These are phyloP conservation scores for Clarias platycephalus DNA, from an alignment of 2,797 vertebrate genomes.

Conservation along the genomic window DNA sequence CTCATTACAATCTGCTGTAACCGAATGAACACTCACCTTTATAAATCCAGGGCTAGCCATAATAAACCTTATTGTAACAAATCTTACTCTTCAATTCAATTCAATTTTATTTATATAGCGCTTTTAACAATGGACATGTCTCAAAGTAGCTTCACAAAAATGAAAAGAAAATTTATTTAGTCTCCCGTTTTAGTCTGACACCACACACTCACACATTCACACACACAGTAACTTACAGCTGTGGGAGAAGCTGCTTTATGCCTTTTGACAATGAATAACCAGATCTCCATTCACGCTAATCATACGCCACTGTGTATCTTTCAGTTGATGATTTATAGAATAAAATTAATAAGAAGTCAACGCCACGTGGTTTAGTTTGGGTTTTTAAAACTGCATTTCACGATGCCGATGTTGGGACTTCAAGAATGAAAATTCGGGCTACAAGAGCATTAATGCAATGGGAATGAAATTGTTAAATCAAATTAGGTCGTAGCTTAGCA, in stretches of 20 bases:
- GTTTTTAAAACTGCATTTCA: constrained; percentile 61
- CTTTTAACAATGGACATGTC: too few species aligned
- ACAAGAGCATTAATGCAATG: background rate
- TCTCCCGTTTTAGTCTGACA: background rate
- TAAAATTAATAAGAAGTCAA: constrained; percentile 94
- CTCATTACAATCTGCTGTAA: background rate
- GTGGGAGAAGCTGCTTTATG: constrained; percentile 83
- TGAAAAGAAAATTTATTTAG: too few species aligned
- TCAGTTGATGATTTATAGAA: constrained; percentile 99
- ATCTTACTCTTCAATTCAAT: constrained; percentile 60
- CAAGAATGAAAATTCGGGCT: background rate
- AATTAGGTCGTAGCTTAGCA: background rate
- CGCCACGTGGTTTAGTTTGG: constrained; percentile 89
- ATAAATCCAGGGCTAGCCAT: constrained; percentile 44
- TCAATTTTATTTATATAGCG: too few species aligned
- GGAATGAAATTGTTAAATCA: background rate
- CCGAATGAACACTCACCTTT: constrained; percentile 36
- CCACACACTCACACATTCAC: background rate
- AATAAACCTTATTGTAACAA: constrained; percentile 62
- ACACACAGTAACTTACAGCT: constrained; percentile 43
- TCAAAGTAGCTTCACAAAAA: too few species aligned
- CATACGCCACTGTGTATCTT: constrained; percentile 92
- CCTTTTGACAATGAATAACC: constrained; percentile 93
- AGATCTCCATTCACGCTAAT: constrained; percentile 88
- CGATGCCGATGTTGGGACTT: constrained; percentile 37